Conservation (phyloP, 37 sponge, comb jelly and placozoan genomes). For the Crambe crambe region DNA sequence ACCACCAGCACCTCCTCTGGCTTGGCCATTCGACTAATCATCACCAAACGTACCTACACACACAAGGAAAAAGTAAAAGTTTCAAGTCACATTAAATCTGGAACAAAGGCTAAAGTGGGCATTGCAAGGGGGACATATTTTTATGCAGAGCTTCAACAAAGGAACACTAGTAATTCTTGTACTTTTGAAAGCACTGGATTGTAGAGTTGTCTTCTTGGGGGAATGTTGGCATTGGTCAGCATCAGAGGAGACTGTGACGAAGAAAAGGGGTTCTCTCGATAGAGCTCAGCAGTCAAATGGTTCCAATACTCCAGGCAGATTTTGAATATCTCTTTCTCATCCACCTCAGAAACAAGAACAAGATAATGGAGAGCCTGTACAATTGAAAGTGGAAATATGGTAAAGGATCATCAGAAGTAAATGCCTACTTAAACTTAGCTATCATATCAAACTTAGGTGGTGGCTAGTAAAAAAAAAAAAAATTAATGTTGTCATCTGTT, state of each 20-base stretch:
- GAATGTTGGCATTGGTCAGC: slow-evolving; percentile 21
- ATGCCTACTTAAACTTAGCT: background rate
- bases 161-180: too few relatives aligned
- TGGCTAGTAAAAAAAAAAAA: background rate
- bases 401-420: background rate
- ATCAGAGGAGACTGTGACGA: slow-evolving; percentile 52
- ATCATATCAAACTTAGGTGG: too few relatives aligned
- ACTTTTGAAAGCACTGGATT: slow-evolving; percentile 73
- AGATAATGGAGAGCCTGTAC: slow-evolving; percentile 95
- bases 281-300: slow-evolving; percentile 88
- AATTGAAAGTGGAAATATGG: background rate
- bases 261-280: slow-evolving; percentile 87
- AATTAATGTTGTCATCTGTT: too few relatives aligned
- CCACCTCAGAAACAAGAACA: slow-evolving; percentile 95
- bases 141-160: too few relatives aligned
- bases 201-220: slow-evolving; percentile 90
- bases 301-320: slow-evolving; percentile 99
- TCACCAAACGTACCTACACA: slow-evolving; percentile 87
- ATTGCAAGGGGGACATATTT: background rate
- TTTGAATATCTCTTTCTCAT: slow-evolving; percentile 99
- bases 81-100: background rate
- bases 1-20: slow-evolving; percentile 99
- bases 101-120: background rate
- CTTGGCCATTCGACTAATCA: slow-evolving; percentile 98
- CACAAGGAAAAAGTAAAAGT: background rate